Evolutionary conservation across 1,140 invertebrate species (phyloP), one percentile per base, ranked within the genome.

Genomic region (Drosophila sucinea): DNA sequence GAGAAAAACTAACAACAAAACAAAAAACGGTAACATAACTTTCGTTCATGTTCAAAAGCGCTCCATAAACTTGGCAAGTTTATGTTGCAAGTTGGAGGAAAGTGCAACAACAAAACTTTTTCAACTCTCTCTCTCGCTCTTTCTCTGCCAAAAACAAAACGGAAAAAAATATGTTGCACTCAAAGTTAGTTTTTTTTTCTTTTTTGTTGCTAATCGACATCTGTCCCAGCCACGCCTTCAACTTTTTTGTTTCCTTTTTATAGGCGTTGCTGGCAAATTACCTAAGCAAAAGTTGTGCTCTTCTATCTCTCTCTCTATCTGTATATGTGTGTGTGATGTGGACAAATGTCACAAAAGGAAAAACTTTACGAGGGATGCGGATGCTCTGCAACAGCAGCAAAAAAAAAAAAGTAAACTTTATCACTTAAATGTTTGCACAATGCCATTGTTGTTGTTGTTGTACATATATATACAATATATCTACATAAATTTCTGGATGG

Each of bases 11-110:
- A 69, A 38, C 35, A 38, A 38, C 10, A 38, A 30, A 2, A 30
- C 2, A 30, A 41, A 41, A 41, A 41, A 27, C 44, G 3, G 44
- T 47, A 69, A 41, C 69, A 68, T 77, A 86, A 87, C 67, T 87
- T 86, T 83, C 72, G 41, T 77, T 70, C 35, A 62, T 79, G 79
- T 87, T 87, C 58, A 54, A 66, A 57, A 66, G 62, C 76, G 66
- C 44, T 51, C 66, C 68, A 76, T 79, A 82, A 87, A 87, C 69
- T 73, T 77, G 60, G 8, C 71, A 87, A 86, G 76, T 86, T 77
- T 62, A 72, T 68, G 64, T 68, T 73, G 67, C 25, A 29, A 51
- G 23, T 51, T 51, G 44, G 25, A 51, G 44, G 73, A 75, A 73
- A 76, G 64, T 77, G 79, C 54, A 66, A 23, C 54, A 60, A 11